Base-by-base conservation (phyloP, 2,113 vertebrate species). In the Falco punctatus region DNA sequence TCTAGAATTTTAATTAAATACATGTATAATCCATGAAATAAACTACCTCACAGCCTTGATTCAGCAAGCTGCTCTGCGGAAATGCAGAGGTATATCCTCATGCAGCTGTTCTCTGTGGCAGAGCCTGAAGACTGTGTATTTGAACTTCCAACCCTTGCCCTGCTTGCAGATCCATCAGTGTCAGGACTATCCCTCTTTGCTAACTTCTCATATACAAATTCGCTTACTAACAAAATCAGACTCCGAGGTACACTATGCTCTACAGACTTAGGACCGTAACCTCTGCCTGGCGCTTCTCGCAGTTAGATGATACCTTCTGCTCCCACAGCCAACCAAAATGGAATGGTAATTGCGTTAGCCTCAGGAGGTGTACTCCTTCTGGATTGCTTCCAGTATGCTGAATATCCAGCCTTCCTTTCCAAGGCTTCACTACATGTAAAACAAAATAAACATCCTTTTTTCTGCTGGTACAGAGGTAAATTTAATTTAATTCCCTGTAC, bases 1-100 rank as follows among this genome's bases (percentile, higher is more conserved):
- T 88, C 81, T 88, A 88, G 94, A 91, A 86, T 96, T 94, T 94
- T 96, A 92, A 96, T 96, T 95, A 96, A 96, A 95, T 86, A 91
- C 52, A 95, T 90, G 92, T 67, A 95, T 94, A 96, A 96, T 88
- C 95, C 88, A 75, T 89, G 94, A 90, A 94, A 94, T 90, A 90
- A 96, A 96, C 74, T 78, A 88, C 27, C 28, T 67, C 49, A 48
- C 72, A 86, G 74, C 66, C 59, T 89, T 77, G 78, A 61, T 73
- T 87, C 66, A 24, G 62, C 49, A 54, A 72, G 86, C 65, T 89
- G 77, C 70, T 75, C 57, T 84, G 71, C n/a, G 52, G 35, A 91
- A 91, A 18, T 20, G 54, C 51, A 32, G 70, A 57, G 49, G 12
- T 55, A 2, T 35, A 35, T 46, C 48, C 49, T 81, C 44, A 5